Evolutionary conservation across 2,888 invertebrate species (phyloP).

Genomic region (Prosapia bicincta): DNA sequence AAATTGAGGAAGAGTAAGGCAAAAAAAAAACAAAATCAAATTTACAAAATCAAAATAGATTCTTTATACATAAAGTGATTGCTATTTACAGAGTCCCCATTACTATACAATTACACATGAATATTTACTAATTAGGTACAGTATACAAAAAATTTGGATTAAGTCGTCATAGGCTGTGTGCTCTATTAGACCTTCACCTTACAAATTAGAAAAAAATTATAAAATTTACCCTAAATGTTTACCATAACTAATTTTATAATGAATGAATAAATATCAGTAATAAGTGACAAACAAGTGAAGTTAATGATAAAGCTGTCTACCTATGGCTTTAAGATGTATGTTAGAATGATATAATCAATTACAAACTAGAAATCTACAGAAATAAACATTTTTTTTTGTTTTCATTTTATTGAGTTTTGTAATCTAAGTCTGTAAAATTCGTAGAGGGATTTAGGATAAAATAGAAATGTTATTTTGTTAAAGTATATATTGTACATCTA

Average conservation of each 20-base stretch:
- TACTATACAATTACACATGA: constrained; percentile 30
- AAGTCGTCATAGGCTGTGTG: not conserved
- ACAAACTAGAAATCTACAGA: not conserved
- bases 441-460: too few relatives aligned
- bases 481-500: too few relatives aligned
- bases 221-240: not conserved
- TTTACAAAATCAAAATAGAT: constrained; percentile 31
- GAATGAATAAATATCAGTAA: constrained; percentile 7
- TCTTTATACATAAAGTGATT: constrained; percentile 34
- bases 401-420: not conserved
- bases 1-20: not conserved
- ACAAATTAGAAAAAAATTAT: not conserved
- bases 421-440: too few relatives aligned
- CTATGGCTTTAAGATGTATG: not conserved
- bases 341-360: not conserved
- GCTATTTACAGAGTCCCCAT: constrained; percentile 34
- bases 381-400: not conserved
- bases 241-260: not conserved
- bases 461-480: too few relatives aligned
- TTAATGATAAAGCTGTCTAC: not conserved
- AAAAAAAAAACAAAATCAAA: constrained; percentile 23
- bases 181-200: constrained; percentile 11
- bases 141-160: constrained; percentile 15
- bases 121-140: constrained; percentile 34
- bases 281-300: not conserved